phyloP scores from a whole-genome alignment of 2,888 invertebrate genomes.

The Eubasilissa splendida region DNA sequence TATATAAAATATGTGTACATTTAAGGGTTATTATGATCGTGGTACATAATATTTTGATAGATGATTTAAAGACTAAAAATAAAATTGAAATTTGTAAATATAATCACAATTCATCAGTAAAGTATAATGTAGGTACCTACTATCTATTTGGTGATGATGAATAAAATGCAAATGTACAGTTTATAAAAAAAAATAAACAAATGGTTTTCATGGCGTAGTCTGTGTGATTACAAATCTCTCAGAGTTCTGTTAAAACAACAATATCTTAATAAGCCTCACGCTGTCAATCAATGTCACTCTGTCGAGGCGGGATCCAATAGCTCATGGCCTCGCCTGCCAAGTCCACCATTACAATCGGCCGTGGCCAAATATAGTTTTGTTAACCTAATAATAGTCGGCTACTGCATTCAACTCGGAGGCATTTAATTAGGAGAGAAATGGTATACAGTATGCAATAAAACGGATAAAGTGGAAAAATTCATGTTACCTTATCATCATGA shows the following conservation, averaged over 20 bases:
- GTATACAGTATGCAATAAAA: not conserved
- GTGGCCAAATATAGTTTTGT: not conserved
- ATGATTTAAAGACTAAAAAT: too few species aligned
- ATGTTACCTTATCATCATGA: too few species aligned
- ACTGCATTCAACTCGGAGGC: slow-evolving; percentile 13
- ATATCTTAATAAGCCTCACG: slow-evolving; percentile 24
- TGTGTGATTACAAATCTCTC: not conserved
- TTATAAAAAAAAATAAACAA: too few species aligned
- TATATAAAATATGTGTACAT: too few species aligned
- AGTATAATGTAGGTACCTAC: too few species aligned
- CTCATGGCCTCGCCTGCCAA: not conserved
- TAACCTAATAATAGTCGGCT: not conserved
- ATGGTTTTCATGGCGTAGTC: too few species aligned
- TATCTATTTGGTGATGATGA: too few species aligned
- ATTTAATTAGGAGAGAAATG: not conserved
- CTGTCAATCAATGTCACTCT: slow-evolving; percentile 22
- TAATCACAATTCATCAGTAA: too few species aligned
- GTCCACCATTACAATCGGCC: not conserved
- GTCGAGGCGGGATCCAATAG: slow-evolving; percentile 18
- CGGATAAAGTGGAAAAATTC: not conserved
- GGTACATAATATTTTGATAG: too few species aligned
- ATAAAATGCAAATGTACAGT: too few species aligned
- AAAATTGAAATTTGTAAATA: too few species aligned
- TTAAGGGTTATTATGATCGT: too few species aligned
- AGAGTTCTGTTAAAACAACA: not conserved